These are phyloP conservation scores for Andrena haemorrhoa DNA, from an alignment of 2,888 invertebrate genomes.

Conservation along the genomic window DNA sequence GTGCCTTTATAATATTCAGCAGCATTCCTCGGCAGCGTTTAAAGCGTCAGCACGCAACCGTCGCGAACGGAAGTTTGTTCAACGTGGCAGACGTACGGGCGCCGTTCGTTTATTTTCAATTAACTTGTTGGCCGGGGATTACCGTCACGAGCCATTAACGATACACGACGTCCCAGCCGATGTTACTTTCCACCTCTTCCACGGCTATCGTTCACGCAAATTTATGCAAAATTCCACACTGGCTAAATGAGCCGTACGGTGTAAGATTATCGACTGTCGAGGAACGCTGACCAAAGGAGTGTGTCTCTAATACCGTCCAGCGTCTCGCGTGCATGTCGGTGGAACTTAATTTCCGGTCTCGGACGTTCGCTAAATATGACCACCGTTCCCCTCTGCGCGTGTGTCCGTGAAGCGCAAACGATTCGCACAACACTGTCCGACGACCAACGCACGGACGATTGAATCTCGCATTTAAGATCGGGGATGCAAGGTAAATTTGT, in stretches of 20 bases:
- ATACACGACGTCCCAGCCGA: background rate
- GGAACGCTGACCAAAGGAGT: slow-evolving; percentile 13
- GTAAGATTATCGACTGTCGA: slow-evolving; percentile 32
- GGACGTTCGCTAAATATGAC: slow-evolving; percentile 31
- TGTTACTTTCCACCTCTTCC: background rate
- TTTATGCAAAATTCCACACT: slow-evolving; percentile 34
- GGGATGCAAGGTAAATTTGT: slow-evolving; percentile 13
- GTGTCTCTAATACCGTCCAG: slow-evolving; percentile 26
- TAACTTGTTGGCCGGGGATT: slow-evolving; percentile 32
- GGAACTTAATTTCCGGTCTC: slow-evolving; percentile 62
- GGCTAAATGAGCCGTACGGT: slow-evolving; percentile 38
- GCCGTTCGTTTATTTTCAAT: slow-evolving; percentile 43
- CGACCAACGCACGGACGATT: background rate
- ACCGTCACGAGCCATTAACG: slow-evolving; percentile 31
- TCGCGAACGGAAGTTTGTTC: slow-evolving; percentile 14
- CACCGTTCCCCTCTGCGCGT: background rate
- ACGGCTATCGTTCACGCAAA: slow-evolving; percentile 25
- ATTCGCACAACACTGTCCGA: slow-evolving; percentile 4
- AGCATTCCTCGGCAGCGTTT: background rate
- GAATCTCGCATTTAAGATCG: background rate
- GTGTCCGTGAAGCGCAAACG: background rate
- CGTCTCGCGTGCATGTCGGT: slow-evolving; percentile 15
- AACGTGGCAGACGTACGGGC: slow-evolving; percentile 8
- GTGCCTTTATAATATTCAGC: background rate
- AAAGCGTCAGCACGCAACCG: slow-evolving; percentile 2